Conservation (phyloP, 2,797 vertebrate species). For the Rhyacichthys aspro region DNA sequence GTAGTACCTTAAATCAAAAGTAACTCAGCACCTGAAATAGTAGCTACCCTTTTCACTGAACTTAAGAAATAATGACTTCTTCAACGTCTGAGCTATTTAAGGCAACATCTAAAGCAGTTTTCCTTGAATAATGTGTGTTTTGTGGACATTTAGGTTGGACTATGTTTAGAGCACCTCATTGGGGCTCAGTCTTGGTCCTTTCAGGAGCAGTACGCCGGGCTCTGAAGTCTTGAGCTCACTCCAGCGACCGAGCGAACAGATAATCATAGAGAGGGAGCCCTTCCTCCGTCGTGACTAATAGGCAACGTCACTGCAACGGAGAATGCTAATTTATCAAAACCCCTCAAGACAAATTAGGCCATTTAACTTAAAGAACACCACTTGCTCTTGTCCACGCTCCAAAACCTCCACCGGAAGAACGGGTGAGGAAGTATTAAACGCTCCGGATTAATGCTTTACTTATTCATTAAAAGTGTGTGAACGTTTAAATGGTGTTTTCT, state of each 20-base stretch:
- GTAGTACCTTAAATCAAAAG: too few relatives aligned
- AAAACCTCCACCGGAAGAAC: constrained; percentile 31
- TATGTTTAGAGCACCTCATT: too few relatives aligned
- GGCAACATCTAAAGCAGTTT: too few relatives aligned
- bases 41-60: too few relatives aligned
- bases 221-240: background rate
- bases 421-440: constrained; percentile 24
- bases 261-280: constrained; percentile 43
- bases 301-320: constrained; percentile 42
- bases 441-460: constrained; percentile 50
- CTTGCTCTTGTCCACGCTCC: constrained; percentile 39
- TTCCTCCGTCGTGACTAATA: constrained; percentile 56
- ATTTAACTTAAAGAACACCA: constrained; percentile 55
- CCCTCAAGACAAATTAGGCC: constrained; percentile 62
- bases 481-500: constrained; percentile 66
- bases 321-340: constrained; percentile 61
- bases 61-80: too few relatives aligned
- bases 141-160: too few relatives aligned
- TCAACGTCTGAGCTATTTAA: too few relatives aligned
- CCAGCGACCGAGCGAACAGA: constrained; percentile 24
- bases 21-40: too few relatives aligned
- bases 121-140: too few relatives aligned
- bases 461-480: constrained; percentile 45
- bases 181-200: background rate
- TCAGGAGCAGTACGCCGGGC: background rate